Evolutionary conservation across 2,797 vertebrate genomes (phyloP).

Genomic region (Antrozous pallidus): DNA sequence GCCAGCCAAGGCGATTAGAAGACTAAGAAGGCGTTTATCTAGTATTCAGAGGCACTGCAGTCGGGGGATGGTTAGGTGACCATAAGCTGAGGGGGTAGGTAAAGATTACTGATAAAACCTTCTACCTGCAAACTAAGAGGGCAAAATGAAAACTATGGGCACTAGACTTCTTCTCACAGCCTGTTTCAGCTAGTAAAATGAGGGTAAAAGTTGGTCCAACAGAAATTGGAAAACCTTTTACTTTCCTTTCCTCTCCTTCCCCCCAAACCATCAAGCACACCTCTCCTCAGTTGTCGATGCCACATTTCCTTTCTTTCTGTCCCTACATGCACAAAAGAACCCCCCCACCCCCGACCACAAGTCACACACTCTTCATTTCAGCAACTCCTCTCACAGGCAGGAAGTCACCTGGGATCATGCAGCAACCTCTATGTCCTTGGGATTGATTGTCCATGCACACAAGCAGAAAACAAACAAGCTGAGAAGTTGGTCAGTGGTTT

Average conservation of each 20-base stretch:
- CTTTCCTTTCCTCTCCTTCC: neutral
- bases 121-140: neutral
- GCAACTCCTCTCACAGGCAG: neutral
- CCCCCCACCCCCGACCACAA: neutral
- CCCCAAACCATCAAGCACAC: neutral
- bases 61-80: neutral
- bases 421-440: neutral
- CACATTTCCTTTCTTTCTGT: neutral
- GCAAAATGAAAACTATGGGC: neutral
- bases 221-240: neutral
- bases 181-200: neutral
- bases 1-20: conserved; percentile 55
- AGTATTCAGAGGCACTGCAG: neutral
- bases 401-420: neutral
- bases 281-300: neutral
- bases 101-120: neutral
- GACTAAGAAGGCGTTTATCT: conserved; percentile 33
- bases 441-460: neutral
- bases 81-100: neutral
- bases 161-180: neutral
- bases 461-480: neutral
- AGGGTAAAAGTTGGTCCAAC: neutral
- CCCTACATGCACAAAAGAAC: neutral
- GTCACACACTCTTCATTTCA: neutral
- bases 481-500: neutral